Base-by-base conservation (phyloP, 2,888 invertebrate species). In the Corbicula japonica region DNA sequence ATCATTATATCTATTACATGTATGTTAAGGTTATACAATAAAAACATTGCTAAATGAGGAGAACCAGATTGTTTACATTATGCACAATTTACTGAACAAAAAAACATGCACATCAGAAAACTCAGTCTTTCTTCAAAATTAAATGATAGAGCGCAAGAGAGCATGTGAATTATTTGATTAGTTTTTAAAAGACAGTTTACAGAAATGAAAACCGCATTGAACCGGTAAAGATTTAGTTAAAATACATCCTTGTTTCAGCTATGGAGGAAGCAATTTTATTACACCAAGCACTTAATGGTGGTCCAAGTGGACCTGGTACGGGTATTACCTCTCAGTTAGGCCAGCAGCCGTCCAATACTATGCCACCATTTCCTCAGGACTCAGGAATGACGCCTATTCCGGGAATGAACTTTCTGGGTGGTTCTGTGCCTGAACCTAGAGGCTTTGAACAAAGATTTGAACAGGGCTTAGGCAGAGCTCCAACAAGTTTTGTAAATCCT, bases 261-360 rank as follows among this genome's bases (percentile, higher is more conserved):
- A 73, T 73, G 73, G 28, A 58, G 34, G 73, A 73, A 48, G 73
- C 73, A 1, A 58, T 73, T 6, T 10, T 73, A 21, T 38, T 73
- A 32, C 32, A 60, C 4, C 73, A 58, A 60, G 73, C 73, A n/a
- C 15, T 73, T 12, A 34, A 65, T 28, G 73, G 73, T 6, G 73
- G 65, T 10, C 73, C 73, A 8, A 32, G 56, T 28, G 73, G 73
- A n/a, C 73, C 73, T 1, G 65, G 73, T 10, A 65, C 56, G 2
- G 73, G 73, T 0, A 48, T 56, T 10, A 52, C n/a, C 3, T 21
- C 28, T 0, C 30, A 34, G 5, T 38, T 41, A 26, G n/a, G 41
- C 21, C 4, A 15, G 60, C 10, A 28, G n/a, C 54, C 30, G 18
- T 34, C 6, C 30, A 32, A 6, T n/a, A 4, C n/a, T 4, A 2